Conservation (phyloP, 2,888 invertebrate species). For the Himalopsyche kuldschensis region DNA sequence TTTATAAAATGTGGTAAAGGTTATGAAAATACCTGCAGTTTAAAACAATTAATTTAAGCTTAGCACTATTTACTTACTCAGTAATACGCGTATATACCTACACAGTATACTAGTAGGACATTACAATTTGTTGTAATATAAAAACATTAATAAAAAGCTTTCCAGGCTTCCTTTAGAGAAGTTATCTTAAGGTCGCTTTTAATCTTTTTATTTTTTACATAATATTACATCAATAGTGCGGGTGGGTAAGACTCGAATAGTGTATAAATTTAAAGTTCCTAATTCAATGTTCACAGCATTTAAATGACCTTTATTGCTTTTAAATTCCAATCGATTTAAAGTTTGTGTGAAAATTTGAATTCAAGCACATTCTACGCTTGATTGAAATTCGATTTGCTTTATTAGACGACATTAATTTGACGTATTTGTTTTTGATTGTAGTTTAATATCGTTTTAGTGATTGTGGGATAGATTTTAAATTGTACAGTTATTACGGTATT, state of each 20-base stretch:
- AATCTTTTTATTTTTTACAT: too few species aligned
- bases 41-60: too few species aligned
- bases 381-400: not conserved
- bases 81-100: too few species aligned
- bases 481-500: too few species aligned
- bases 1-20: too few species aligned
- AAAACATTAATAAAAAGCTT: too few species aligned
- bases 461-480: not conserved
- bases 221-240: not conserved
- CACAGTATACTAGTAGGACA: too few species aligned
- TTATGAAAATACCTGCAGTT: too few species aligned
- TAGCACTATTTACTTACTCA: too few species aligned
- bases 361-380: not conserved
- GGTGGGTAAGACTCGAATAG: not conserved
- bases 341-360: not conserved
- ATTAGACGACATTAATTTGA: not conserved
- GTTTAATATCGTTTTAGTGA: not conserved
- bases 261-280: not conserved
- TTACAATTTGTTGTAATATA: too few species aligned
- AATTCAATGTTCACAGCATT: not conserved
- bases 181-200: too few species aligned
- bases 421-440: not conserved
- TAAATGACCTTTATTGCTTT: not conserved
- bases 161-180: too few species aligned
- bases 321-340: not conserved